Conservation (phyloP, 2,797 vertebrate genomes). For the Peromyscus nudipes region DNA sequence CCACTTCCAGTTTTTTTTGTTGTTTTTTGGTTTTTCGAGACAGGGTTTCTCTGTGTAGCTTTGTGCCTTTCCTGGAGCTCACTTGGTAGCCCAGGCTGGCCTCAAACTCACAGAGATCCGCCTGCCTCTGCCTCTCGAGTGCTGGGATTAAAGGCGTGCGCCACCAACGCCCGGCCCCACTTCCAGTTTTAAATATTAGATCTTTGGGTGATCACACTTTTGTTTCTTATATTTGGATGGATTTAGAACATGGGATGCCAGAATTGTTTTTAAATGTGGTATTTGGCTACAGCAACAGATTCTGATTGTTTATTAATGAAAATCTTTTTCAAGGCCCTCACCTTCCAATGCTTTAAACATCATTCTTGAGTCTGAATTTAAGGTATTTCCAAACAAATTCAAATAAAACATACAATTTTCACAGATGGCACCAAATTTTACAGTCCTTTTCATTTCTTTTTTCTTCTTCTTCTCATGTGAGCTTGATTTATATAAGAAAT, state of each 20-base stretch:
- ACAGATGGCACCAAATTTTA: constrained; percentile 86
- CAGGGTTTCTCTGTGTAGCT: too few relatives aligned
- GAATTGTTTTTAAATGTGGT: constrained; percentile 67
- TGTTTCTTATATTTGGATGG: constrained; percentile 50
- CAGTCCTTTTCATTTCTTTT: constrained; percentile 72
- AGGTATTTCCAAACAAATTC: constrained; percentile 85
- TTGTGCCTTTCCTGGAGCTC: too few relatives aligned
- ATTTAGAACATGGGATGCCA: constrained; percentile 52
- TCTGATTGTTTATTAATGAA: constrained; percentile 38
- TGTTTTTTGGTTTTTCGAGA: too few relatives aligned
- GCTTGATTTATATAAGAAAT: constrained; percentile 84
- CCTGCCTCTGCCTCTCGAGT: too few relatives aligned
- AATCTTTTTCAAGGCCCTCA: neutral
- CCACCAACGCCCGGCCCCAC: too few relatives aligned
- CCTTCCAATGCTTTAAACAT: constrained; percentile 36
- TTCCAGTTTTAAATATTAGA: constrained; percentile 53
- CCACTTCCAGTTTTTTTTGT: neutral
- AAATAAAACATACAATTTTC: constrained; percentile 86
- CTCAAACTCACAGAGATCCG: too few relatives aligned
- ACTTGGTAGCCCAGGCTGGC: too few relatives aligned
- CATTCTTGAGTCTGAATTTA: constrained; percentile 84
- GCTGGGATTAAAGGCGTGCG: too few relatives aligned
- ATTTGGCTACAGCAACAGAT: constrained; percentile 42
- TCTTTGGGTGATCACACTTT: neutral
- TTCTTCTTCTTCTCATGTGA: constrained; percentile 68